Percentiles rank a stretch among this genome's conserved stretches.
Evolutionary conservation across 53 echinoderm and acorn worm species (phyloP).

Genomic region (Actinopyga echinites): DNA sequence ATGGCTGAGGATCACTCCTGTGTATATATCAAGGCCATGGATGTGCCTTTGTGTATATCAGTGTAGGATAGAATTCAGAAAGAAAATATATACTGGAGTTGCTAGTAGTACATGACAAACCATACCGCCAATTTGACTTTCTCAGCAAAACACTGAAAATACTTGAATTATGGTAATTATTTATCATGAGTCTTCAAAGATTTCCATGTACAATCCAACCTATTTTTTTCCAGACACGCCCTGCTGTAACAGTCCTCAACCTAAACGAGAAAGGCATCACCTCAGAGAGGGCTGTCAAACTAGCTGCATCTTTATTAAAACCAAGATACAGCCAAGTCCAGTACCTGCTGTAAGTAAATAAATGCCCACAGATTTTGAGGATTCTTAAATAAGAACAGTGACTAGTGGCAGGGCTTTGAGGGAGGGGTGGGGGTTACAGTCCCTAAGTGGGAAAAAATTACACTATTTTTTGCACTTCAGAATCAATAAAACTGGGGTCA

Average conservation of each 20-base stretch:
- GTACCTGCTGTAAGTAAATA: constrained; percentile 37
- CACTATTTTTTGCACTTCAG: too few species aligned
- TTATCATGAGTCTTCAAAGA: background rate
- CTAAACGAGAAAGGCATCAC: constrained; percentile 31
- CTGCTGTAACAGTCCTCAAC: constrained; percentile 23
- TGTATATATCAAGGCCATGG: too few species aligned
- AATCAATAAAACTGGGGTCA: too few species aligned
- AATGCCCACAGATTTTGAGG: background rate
- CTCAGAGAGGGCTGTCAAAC: constrained; percentile 32
- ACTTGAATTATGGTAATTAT: background rate
- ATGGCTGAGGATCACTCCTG: too few species aligned
- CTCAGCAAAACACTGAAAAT: background rate
- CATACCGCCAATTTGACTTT: background rate
- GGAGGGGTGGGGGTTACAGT: too few species aligned
- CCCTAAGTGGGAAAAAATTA: too few species aligned
- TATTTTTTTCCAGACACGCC: background rate
- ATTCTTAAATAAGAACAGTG: too few species aligned
- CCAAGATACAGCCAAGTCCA: constrained; percentile 35
- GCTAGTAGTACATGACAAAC: background rate
- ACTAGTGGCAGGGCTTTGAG: too few species aligned
- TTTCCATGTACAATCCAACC: background rate
- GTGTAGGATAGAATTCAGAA: too few species aligned
- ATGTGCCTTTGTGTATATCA: too few species aligned
- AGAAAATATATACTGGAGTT: too few species aligned
- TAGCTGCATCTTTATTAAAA: constrained; percentile 13